Conservation (phyloP, 2,113 vertebrate genomes). For the Phocoena phocoena region DNA sequence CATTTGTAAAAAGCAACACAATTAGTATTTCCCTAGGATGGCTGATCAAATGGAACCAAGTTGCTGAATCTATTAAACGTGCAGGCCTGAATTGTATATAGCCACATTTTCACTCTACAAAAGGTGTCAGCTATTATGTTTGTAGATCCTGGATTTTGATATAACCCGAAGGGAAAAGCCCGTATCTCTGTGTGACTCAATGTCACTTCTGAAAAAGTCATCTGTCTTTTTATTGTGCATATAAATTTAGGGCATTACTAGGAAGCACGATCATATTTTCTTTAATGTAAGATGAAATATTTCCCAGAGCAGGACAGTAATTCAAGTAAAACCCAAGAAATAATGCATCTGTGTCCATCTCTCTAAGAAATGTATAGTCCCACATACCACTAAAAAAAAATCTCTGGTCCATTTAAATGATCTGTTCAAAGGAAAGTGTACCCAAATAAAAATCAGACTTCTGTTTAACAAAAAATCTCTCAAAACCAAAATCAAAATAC, state of each 20-base stretch:
- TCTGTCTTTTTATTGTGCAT: background rate
- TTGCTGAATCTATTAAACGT: background rate
- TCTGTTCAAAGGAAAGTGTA: background rate
- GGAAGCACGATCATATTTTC: background rate
- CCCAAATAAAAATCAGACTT: background rate
- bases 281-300: slow-evolving; percentile 4
- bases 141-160: background rate
- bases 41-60: background rate
- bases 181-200: background rate
- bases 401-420: background rate
- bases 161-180: background rate
- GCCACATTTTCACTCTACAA: background rate
- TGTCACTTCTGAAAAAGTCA: background rate
- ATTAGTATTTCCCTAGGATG: background rate
- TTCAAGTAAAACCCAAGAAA: slow-evolving; percentile 36
- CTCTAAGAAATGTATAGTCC: background rate
- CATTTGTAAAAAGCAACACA: background rate
- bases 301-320: background rate
- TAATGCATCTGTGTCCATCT: background rate
- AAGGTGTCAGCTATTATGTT: background rate
- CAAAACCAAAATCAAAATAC: slow-evolving; percentile 30
- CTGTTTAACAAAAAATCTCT: background rate
- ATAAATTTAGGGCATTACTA: background rate
- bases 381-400: background rate
- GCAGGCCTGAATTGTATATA: background rate